A percentile compares a stretch with the other conserved stretches of the same genome.
phyloP scores from a whole-genome alignment of 2,888 invertebrate species.

The Papilio demoleus region DNA sequence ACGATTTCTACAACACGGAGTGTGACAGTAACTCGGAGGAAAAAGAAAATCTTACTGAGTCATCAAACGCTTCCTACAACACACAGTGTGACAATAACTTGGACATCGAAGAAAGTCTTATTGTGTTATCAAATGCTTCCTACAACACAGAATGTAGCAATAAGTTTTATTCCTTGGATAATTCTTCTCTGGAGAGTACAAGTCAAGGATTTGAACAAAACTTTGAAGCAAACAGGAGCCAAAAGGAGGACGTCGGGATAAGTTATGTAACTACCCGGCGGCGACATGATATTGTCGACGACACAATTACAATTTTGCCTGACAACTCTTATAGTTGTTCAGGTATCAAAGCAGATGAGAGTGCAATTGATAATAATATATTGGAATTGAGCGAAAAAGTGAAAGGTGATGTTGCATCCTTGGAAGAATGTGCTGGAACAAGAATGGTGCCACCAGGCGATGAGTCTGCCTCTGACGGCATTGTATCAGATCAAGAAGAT shows the following conservation, averaged over 20 bases:
- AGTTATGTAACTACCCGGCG: slow-evolving; percentile 76
- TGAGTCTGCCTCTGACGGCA: neutral
- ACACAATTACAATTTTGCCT: slow-evolving; percentile 60
- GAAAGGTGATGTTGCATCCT: neutral
- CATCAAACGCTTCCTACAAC: slow-evolving; percentile 7
- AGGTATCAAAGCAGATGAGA: neutral
- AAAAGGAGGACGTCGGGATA: slow-evolving; percentile 54
- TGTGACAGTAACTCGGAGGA: neutral
- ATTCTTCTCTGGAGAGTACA: neutral
- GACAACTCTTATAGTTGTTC: slow-evolving; percentile 57
- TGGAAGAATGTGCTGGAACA: neutral
- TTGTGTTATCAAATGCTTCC: slow-evolving; percentile 25
- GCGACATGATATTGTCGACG: slow-evolving; percentile 60
- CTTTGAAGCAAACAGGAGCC: slow-evolving; percentile 42
- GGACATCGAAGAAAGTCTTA: slow-evolving; percentile 6
- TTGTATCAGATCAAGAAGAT: neutral
- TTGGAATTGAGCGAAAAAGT: slow-evolving; percentile 41
- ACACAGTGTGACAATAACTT: slow-evolving; percentile 20
- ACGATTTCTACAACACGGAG: neutral
- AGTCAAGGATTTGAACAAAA: slow-evolving; percentile 40
- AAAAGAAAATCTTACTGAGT: slow-evolving; percentile 23
- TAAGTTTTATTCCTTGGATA: slow-evolving; percentile 13
- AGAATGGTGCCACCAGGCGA: neutral
- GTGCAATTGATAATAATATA: slow-evolving; percentile 8
- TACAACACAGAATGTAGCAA: slow-evolving; percentile 2